Evolutionary conservation across 2,888 invertebrate genomes (phyloP).

Genomic region (Brachyopa scutellaris): DNA sequence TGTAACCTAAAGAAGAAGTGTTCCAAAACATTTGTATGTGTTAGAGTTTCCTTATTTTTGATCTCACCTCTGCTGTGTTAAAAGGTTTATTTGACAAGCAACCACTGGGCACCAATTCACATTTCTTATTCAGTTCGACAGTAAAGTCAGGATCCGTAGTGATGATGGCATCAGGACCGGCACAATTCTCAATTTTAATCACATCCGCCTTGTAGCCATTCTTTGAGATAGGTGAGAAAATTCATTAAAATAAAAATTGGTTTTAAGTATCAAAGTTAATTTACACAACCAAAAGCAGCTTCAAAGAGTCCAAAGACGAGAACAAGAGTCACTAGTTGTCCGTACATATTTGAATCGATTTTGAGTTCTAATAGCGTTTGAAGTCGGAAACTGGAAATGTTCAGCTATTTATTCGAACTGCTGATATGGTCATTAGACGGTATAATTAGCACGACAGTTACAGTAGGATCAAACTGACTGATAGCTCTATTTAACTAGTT

Average conservation of each 20-base stretch:
- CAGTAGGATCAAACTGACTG: conserved; percentile 20
- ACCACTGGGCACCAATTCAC: conserved; percentile 81
- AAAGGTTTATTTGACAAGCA: conserved; percentile 81
- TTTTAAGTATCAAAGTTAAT: not conserved
- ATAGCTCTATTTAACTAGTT: conserved; percentile 28
- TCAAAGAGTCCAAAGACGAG: conserved; percentile 29
- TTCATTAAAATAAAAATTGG: not conserved
- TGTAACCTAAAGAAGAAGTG: conserved; percentile 74
- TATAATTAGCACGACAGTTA: conserved; percentile 43
- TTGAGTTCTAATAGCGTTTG: conserved; percentile 11
- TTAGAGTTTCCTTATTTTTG: too few relatives aligned
- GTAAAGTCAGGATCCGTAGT: conserved; percentile 76
- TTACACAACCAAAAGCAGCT: conserved; percentile 59
- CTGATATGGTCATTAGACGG: conserved; percentile 45
- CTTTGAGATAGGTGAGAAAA: conserved; percentile 69
- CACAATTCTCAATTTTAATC: conserved; percentile 78
- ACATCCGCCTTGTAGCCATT: conserved; percentile 80
- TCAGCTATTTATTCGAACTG: conserved; percentile 57
- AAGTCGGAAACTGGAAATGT: not conserved
- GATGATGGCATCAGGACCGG: conserved; percentile 77
- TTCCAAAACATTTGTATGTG: not conserved
- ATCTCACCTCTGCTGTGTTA: conserved; percentile 78
- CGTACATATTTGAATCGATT: conserved; percentile 46
- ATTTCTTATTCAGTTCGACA: conserved; percentile 80
- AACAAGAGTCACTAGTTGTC: conserved; percentile 2